Percentiles rank a stretch among this genome's conserved stretches.
phyloP scores from a whole-genome alignment of 1,140 invertebrate species.

The Arion vulgaris region DNA sequence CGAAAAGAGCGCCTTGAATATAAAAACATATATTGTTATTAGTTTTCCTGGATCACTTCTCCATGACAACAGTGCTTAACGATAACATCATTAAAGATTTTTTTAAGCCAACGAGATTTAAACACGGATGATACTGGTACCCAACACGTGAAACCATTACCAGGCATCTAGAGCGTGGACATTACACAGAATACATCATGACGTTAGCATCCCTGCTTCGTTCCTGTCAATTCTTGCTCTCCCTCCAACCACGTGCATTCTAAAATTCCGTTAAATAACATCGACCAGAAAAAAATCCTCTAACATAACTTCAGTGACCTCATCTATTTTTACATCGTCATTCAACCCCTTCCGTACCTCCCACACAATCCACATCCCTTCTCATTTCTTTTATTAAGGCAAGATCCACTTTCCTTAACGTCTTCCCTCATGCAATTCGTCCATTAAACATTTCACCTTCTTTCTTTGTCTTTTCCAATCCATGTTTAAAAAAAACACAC shows the following conservation, averaged over 20 bases:
- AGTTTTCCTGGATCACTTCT: no score
- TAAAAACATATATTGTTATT: no score
- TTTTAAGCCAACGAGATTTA: no score
- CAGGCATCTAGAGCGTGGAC: background rate
- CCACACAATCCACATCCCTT: no score
- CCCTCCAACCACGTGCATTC: background rate
- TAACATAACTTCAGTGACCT: background rate
- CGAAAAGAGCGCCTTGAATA: no score
- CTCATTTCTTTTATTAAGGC: background rate
- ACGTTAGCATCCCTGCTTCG: background rate
- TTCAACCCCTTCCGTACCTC: background rate
- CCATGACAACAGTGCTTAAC: no score
- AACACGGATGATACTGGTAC: background rate
- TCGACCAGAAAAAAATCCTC: background rate
- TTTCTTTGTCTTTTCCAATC: background rate
- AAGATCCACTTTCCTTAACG: background rate
- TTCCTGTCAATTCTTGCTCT: background rate
- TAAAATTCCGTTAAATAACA: background rate
- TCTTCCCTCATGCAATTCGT: background rate
- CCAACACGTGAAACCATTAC: background rate
- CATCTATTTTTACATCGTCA: slow-evolving; percentile 8
- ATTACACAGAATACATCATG: background rate
- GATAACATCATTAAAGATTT: no score
- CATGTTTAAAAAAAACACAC: no score
- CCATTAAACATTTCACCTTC: background rate